These are phyloP conservation scores for Platichthys stellatus DNA, from an alignment of 2,113 vertebrate species.

Conservation along the genomic window DNA sequence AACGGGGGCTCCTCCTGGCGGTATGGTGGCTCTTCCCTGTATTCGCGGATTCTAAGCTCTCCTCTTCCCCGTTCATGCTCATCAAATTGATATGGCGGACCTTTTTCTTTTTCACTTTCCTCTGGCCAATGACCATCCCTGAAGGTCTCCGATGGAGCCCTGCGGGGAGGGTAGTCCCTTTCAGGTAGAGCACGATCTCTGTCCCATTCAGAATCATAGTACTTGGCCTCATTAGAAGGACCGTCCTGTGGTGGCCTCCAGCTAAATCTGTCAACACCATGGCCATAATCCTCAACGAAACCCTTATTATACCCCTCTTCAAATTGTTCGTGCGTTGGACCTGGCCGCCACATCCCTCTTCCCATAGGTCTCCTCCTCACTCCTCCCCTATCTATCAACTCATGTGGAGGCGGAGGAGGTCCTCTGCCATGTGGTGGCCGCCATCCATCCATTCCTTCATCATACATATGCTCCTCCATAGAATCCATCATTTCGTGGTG, in stretches of 20 bases:
- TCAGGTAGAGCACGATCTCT: conserved; percentile 82
- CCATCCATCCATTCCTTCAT: conserved; percentile 65
- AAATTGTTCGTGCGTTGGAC: conserved; percentile 79
- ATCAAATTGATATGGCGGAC: conserved; percentile 83
- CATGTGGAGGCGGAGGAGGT: conserved; percentile 65
- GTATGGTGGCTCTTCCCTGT: conserved; percentile 84
- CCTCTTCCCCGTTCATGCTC: conserved; percentile 85
- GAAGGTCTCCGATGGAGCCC: conserved; percentile 87
- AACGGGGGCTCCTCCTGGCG: conserved; percentile 80
- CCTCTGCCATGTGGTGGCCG: conserved; percentile 54
- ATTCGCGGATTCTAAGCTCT: conserved; percentile 89
- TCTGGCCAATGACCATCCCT: conserved; percentile 89
- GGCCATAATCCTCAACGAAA: conserved; percentile 74
- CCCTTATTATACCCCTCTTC: conserved; percentile 64
- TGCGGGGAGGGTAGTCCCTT: conserved; percentile 84
- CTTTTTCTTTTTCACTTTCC: conserved; percentile 79
- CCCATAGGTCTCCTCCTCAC: conserved; percentile 78
- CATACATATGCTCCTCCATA: conserved; percentile 49
- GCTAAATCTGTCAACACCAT: conserved; percentile 83
- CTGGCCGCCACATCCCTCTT: conserved; percentile 75
- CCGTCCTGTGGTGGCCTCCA: conserved; percentile 82
- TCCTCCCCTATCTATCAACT: conserved; percentile 60
- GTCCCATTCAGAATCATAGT: conserved; percentile 86
- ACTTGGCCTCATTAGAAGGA: conserved; percentile 85
- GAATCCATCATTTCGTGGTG: conserved; percentile 63